Conservation (phyloP, 1,140 invertebrate genomes). For the Drosophila kikkawai region DNA sequence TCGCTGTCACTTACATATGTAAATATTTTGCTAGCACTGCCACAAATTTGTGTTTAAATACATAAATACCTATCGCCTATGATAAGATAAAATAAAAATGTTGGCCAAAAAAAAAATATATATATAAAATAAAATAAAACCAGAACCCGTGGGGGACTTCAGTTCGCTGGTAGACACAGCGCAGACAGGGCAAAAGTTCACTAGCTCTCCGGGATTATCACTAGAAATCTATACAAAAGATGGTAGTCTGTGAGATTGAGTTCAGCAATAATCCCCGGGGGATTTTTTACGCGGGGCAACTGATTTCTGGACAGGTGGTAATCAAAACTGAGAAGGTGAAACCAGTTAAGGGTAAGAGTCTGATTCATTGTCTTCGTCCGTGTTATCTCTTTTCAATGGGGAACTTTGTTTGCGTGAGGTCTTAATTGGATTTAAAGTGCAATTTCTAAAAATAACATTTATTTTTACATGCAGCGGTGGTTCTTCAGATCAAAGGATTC, state of each 20-base stretch:
- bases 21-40: constrained; percentile 23
- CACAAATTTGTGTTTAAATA: constrained; percentile 50
- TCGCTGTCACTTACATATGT: constrained; percentile 52
- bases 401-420: constrained; percentile 11
- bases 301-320: constrained; percentile 85
- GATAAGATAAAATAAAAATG: constrained; percentile 68
- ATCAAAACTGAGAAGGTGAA: constrained; percentile 84
- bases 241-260: constrained; percentile 70
- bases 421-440: constrained; percentile 11
- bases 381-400: constrained; percentile 2
- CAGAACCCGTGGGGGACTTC: constrained; percentile 20
- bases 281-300: constrained; percentile 86
- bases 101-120: constrained; percentile 23
- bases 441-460: constrained; percentile 2
- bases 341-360: constrained; percentile 81
- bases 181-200: constrained; percentile 32
- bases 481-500: constrained; percentile 67
- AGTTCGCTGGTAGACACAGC: constrained; percentile 29
- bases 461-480: constrained; percentile 45
- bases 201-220: constrained; percentile 9
- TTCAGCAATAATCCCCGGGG: constrained; percentile 85
- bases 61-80: constrained; percentile 37
- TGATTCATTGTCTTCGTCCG: constrained; percentile 15
- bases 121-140: constrained; percentile 24
- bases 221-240: constrained; percentile 32